Evolutionary conservation across 2,113 vertebrate genomes (phyloP).

Genomic region (Mormoops blainvillei): DNA sequence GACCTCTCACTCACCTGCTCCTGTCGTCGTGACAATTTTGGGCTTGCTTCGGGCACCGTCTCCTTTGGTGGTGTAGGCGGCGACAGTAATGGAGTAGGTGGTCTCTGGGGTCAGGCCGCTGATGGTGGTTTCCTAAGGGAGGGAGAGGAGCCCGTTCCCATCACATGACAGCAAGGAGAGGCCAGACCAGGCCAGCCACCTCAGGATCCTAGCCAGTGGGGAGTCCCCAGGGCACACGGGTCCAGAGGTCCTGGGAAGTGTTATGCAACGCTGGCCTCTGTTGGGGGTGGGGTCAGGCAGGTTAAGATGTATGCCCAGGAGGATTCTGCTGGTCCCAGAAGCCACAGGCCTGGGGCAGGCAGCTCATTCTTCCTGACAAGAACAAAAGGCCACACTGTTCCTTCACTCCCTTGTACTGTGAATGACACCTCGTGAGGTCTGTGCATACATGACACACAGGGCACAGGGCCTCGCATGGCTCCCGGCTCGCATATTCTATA

Average conservation of each 20-base stretch:
- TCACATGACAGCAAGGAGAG: constrained; percentile 54
- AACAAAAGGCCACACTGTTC: constrained; percentile 43
- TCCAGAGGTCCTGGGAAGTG: not conserved
- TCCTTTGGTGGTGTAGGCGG: constrained; percentile 94
- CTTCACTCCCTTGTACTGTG: not conserved
- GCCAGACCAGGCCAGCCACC: not conserved
- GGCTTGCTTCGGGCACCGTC: constrained; percentile 95
- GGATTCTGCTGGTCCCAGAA: not conserved
- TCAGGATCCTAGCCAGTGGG: not conserved
- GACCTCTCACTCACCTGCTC: constrained; percentile 86
- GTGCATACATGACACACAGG: not conserved
- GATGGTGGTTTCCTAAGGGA: constrained; percentile 88
- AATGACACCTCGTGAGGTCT: not conserved
- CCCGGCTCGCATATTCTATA: not conserved
- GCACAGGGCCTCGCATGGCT: not conserved
- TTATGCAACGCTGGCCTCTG: not conserved
- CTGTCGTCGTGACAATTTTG: constrained; percentile 91
- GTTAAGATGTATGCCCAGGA: not conserved
- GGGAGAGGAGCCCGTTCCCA: not conserved
- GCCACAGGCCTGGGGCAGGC: not conserved
- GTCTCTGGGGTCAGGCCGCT: constrained; percentile 92
- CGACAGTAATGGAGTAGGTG: constrained; percentile 92
- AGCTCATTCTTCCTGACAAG: not conserved
- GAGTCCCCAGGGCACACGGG: not conserved
- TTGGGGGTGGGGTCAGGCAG: not conserved